Percentiles rank a stretch among this genome's conserved stretches.
Conservation (phyloP, 1,140 invertebrate genomes). For the Augochlora pura region DNA sequence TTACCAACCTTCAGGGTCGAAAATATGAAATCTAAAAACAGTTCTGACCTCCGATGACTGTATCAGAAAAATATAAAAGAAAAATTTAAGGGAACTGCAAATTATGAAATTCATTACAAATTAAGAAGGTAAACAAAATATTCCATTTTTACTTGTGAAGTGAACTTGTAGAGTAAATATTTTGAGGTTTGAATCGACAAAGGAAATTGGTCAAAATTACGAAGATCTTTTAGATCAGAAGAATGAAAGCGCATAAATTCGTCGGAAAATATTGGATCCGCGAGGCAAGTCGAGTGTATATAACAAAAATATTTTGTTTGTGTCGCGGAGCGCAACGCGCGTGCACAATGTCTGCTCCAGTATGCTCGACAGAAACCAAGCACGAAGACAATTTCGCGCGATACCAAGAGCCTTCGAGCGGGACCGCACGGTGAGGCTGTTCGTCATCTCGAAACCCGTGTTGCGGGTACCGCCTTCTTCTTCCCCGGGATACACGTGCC, state of each 20-base stretch:
- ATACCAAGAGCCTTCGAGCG: constrained; percentile 29
- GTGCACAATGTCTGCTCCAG: not conserved
- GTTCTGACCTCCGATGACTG: too few relatives aligned
- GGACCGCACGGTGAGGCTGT: constrained; percentile 33
- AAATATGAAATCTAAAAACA: too few relatives aligned
- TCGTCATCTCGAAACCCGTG: constrained; percentile 39
- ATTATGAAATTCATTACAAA: too few relatives aligned
- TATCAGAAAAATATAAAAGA: too few relatives aligned
- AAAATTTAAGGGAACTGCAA: too few relatives aligned
- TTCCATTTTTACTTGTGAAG: too few relatives aligned
- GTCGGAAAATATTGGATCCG: not conserved
- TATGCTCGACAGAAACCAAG: constrained; percentile 30
- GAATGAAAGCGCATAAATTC: not conserved
- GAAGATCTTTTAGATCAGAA: not conserved
- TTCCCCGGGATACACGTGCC: constrained; percentile 11
- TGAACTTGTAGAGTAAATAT: too few relatives aligned
- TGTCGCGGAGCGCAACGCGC: not conserved
- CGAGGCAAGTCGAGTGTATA: not conserved
- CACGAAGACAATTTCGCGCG: constrained; percentile 46
- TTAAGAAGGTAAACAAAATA: too few relatives aligned
- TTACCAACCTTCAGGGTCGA: too few relatives aligned
- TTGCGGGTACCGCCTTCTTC: constrained; percentile 17
- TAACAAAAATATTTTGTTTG: not conserved
- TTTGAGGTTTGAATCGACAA: too few relatives aligned
- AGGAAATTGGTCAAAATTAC: too few relatives aligned